Percentiles rank a stretch among this genome's conserved stretches.
Evolutionary conservation across 2,888 invertebrate genomes (phyloP).

Genomic region (Drosophila eohydei): DNA sequence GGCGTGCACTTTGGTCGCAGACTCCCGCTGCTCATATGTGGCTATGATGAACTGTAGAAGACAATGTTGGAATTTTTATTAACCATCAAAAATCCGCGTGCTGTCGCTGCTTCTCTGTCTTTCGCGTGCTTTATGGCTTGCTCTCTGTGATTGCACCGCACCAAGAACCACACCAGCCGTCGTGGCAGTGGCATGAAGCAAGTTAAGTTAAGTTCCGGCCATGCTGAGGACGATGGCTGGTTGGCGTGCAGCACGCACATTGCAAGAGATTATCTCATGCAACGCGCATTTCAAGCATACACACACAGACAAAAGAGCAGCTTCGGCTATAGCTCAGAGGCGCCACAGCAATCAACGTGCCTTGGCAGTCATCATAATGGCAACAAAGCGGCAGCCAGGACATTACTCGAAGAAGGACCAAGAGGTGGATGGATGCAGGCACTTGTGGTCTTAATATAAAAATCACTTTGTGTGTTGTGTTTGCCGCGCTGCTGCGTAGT

Average conservation of each 20-base stretch:
- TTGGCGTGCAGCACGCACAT: conserved; percentile 77
- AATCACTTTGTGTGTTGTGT: conserved; percentile 80
- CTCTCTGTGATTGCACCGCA: conserved; percentile 19
- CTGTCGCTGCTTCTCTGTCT: conserved; percentile 8
- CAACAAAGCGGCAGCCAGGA: conserved; percentile 67
- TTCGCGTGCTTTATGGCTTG: neutral
- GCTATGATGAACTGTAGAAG: conserved; percentile 77
- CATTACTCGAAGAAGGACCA: conserved; percentile 16
- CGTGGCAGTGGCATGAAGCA: conserved; percentile 21
- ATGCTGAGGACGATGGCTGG: conserved; percentile 43
- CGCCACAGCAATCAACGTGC: conserved; percentile 73
- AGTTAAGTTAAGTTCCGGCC: conserved; percentile 48
- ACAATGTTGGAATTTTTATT: conserved; percentile 83
- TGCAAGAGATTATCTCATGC: conserved; percentile 76
- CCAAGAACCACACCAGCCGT: conserved; percentile 11
- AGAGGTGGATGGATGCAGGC: conserved; percentile 39
- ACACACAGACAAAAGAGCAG: conserved; percentile 7
- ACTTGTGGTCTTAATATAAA: conserved; percentile 81
- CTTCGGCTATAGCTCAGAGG: conserved; percentile 41
- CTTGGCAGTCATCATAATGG: conserved; percentile 76
- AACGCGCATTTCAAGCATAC: conserved; percentile 66
- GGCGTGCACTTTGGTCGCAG: conserved; percentile 24
- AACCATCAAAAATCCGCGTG: conserved; percentile 78
- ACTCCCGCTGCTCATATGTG: conserved; percentile 46
- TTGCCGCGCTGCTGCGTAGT: conserved; percentile 57